Conservation (phyloP, 1,140 invertebrate species). For the Drosophila paulistorum region DNA sequence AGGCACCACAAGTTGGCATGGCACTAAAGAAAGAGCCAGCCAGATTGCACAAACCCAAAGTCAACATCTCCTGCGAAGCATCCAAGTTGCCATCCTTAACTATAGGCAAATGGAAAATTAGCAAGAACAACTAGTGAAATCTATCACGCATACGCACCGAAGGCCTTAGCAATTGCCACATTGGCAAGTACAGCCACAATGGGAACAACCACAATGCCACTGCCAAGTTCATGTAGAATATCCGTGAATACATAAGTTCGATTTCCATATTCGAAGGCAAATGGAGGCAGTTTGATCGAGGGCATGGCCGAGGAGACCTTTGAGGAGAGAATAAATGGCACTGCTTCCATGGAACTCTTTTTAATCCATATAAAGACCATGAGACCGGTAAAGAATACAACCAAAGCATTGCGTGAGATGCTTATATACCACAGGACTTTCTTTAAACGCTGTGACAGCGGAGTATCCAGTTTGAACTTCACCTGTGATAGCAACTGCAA, state of each 20-base stretch:
- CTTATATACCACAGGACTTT: slow-evolving; percentile 89
- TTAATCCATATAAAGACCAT: slow-evolving; percentile 85
- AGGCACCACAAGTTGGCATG: slow-evolving; percentile 91
- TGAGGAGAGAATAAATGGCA: slow-evolving; percentile 83
- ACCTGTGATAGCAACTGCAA: slow-evolving; percentile 67
- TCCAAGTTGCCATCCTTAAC: slow-evolving; percentile 85
- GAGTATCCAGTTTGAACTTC: slow-evolving; percentile 78
- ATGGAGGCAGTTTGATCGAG: slow-evolving; percentile 86
- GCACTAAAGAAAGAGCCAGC: slow-evolving; percentile 89
- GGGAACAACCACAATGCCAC: slow-evolving; percentile 89
- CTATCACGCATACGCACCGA: slow-evolving; percentile 85
- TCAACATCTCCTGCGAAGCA: slow-evolving; percentile 90
- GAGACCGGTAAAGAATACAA: slow-evolving; percentile 88
- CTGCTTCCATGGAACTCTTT: slow-evolving; percentile 67
- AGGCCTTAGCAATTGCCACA: slow-evolving; percentile 94
- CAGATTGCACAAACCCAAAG: slow-evolving; percentile 89
- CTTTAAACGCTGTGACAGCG: slow-evolving; percentile 83
- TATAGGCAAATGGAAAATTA: slow-evolving; percentile 8
- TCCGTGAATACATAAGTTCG: slow-evolving; percentile 86
- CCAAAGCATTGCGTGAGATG: slow-evolving; percentile 91
- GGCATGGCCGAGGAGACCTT: slow-evolving; percentile 88
- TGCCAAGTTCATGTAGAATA: slow-evolving; percentile 87
- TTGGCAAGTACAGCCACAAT: slow-evolving; percentile 92
- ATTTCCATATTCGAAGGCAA: slow-evolving; percentile 86
- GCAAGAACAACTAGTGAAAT: neutral